Conservation (phyloP, 1,140 invertebrate species). For the Cotesia typhae region DNA sequence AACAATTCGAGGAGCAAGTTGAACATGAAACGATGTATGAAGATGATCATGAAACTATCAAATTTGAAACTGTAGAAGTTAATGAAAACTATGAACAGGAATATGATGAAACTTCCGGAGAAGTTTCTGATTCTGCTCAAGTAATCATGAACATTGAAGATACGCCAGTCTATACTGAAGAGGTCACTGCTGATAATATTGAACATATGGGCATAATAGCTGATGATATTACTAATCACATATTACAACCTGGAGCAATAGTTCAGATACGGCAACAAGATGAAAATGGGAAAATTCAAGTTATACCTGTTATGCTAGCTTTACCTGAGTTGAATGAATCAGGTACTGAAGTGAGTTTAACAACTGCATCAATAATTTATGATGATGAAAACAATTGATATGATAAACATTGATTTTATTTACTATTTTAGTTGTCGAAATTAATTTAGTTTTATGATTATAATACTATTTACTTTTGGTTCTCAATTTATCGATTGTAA, state of each 20-base stretch:
- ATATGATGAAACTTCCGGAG: constrained; percentile 59
- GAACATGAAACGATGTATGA: constrained; percentile 26
- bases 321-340: constrained; percentile 59
- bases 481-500: no score
- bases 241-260: constrained; percentile 55
- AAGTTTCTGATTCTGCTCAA: constrained; percentile 55
- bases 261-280: constrained; percentile 58
- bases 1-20: constrained; percentile 31
- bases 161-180: constrained; percentile 60
- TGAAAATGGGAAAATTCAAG: constrained; percentile 60
- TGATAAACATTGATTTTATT: no score
- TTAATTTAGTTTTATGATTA: no score
- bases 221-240: constrained; percentile 54
- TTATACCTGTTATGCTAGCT: constrained; percentile 62
- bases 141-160: constrained; percentile 61
- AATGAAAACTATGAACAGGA: constrained; percentile 54
- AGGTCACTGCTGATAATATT: constrained; percentile 59
- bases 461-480: no score
- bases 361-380: constrained; percentile 62
- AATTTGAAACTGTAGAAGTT: constrained; percentile 51
- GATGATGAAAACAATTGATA: constrained; percentile 46
- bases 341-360: constrained; percentile 57
- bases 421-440: no score
- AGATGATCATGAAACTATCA: constrained; percentile 44
- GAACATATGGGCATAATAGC: constrained; percentile 56